phyloP scores from a whole-genome alignment of 2,113 vertebrate genomes.

The Ranitomeya variabilis region DNA sequence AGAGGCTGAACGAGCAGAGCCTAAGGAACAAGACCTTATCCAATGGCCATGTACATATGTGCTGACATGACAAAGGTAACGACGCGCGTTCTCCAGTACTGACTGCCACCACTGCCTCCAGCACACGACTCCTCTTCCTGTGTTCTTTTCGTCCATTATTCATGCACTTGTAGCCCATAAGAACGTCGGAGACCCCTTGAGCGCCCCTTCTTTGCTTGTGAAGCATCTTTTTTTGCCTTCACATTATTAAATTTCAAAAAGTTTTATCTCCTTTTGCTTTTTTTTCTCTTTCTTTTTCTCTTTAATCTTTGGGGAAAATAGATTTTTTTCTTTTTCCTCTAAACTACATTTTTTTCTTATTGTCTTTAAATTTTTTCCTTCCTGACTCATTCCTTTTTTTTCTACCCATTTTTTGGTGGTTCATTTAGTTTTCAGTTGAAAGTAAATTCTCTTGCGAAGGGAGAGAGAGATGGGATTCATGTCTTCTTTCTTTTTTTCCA shows the following conservation, averaged over 20 bases:
- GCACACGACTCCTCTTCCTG: constrained; percentile 5
- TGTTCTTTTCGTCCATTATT: background rate
- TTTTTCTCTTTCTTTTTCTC: constrained; percentile 7
- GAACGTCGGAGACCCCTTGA: background rate
- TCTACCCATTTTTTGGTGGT: constrained; percentile 11
- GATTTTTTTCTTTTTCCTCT: background rate
- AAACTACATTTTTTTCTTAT: background rate
- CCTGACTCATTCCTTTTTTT: constrained; percentile 12
- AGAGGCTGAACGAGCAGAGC: background rate
- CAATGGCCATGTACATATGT: background rate
- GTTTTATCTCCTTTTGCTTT: constrained; percentile 4
- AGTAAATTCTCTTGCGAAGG: constrained; percentile 38
- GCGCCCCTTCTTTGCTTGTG: constrained; percentile 2
- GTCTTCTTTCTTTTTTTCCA: constrained; percentile 1
- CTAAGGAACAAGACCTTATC: background rate
- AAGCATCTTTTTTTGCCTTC: constrained; percentile 10
- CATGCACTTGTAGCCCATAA: background rate
- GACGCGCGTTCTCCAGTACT: background rate
- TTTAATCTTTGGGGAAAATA: background rate
- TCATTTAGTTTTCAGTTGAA: constrained; percentile 27
- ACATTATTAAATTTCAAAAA: background rate
- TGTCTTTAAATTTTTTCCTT: constrained; percentile 17
- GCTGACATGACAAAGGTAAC: background rate
- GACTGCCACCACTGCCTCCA: background rate
- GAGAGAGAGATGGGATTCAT: constrained; percentile 49